Conservation (phyloP, 1,140 invertebrate genomes). For the Sitobion miscanthi region DNA sequence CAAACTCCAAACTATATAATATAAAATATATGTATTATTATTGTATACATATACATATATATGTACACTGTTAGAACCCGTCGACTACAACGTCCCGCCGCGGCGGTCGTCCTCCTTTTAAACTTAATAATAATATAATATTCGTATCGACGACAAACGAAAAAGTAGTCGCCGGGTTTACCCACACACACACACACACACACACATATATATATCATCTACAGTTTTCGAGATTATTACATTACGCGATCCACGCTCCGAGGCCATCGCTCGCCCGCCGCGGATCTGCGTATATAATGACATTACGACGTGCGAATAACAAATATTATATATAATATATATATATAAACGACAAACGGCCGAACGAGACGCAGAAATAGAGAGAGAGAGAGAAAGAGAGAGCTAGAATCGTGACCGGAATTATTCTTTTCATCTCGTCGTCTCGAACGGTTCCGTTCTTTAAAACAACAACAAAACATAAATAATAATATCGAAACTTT, state of each 20-base stretch:
- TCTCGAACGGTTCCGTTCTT: slow-evolving; percentile 1
- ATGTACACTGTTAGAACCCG: too few relatives aligned
- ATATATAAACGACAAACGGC: not conserved
- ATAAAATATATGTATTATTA: not conserved
- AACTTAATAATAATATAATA: not conserved
- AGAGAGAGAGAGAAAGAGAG: not conserved
- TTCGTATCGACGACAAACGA: not conserved
- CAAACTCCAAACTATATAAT: not conserved
- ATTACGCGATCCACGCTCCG: not conserved
- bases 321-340: not conserved
- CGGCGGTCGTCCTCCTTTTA: not conserved
- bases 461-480: slow-evolving; percentile 54
- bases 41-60: not conserved
- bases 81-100: not conserved
- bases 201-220: not conserved
- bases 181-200: not conserved
- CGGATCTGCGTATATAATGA: slow-evolving; percentile 24
- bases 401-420: slow-evolving; percentile 52
- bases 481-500: slow-evolving; percentile 56
- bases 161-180: not conserved
- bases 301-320: slow-evolving; percentile 48
- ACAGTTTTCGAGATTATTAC: slow-evolving; percentile 41
- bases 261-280: not conserved
- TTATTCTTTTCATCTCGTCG: slow-evolving; percentile 49
- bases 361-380: not conserved